A percentile compares a stretch with the other conserved stretches of the same genome.
phyloP scores from a whole-genome alignment of 2,888 invertebrate genomes.

The Tipula vernalis region DNA sequence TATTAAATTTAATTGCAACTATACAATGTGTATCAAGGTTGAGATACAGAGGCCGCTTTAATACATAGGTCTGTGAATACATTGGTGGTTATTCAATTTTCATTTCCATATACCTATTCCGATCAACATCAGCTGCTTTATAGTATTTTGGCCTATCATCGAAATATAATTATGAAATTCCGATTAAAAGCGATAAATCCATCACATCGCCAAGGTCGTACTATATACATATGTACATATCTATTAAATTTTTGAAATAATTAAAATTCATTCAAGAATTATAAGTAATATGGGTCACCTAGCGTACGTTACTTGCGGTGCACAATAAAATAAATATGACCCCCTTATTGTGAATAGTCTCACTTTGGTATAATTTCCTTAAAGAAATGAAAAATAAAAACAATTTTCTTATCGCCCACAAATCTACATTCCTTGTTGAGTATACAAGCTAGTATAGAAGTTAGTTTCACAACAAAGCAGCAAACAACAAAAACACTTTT shows the following conservation, averaged over 20 bases:
- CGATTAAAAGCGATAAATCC: background rate
- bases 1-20: too few relatives aligned
- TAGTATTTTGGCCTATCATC: too few relatives aligned
- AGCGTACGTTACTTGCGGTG: background rate
- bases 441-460: background rate
- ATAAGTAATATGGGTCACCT: background rate
- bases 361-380: background rate
- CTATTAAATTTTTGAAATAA: background rate
- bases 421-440: background rate
- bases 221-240: background rate
- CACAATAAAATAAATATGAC: background rate
- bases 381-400: background rate
- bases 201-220: background rate
- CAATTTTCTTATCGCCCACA: background rate
- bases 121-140: too few relatives aligned
- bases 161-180: background rate
- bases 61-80: background rate
- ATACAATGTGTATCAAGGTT: background rate
- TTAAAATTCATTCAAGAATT: background rate
- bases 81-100: background rate
- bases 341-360: background rate
- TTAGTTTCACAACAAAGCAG: background rate
- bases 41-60: background rate
- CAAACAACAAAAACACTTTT: background rate
- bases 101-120: too few relatives aligned